A percentile compares a stretch with the other conserved stretches of the same genome.
Conservation (phyloP, 2,888 invertebrate genomes). For the Sarcophaga caerulescens region DNA sequence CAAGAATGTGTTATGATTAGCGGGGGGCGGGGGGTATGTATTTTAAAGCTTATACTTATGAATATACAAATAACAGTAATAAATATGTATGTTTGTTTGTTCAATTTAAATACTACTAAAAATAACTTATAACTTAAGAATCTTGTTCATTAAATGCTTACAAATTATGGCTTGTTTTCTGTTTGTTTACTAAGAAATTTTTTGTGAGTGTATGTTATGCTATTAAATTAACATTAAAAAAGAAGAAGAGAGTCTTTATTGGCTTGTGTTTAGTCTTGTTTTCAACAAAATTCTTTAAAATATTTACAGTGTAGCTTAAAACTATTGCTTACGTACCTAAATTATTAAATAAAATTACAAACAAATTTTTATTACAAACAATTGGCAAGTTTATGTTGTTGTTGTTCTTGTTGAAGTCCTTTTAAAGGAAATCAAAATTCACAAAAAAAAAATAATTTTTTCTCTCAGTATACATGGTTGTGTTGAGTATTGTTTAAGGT, state of each 20-base stretch:
- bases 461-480: background rate
- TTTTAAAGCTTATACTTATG: slow-evolving; percentile 59
- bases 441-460: background rate
- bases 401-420: background rate
- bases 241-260: slow-evolving; percentile 80
- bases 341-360: slow-evolving; percentile 5
- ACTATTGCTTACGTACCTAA: background rate
- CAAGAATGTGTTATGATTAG: slow-evolving; percentile 1
- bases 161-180: slow-evolving; percentile 75
- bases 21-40: background rate
- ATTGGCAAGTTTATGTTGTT: slow-evolving; percentile 55
- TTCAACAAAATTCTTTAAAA: slow-evolving; percentile 60
- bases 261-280: slow-evolving; percentile 79
- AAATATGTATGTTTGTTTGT: slow-evolving; percentile 35
- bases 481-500: slow-evolving; percentile 45
- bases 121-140: slow-evolving; percentile 10
- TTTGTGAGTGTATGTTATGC: slow-evolving; percentile 32
- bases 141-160: slow-evolving; percentile 75
- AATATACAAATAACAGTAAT: slow-evolving; percentile 32
- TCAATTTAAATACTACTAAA: no score
- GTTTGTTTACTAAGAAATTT: slow-evolving; percentile 57
- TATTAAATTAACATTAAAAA: background rate
- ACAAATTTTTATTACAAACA: slow-evolving; percentile 3
- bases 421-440: background rate
- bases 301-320: background rate